Evolutionary conservation across 2,113 vertebrate species (phyloP).

Genomic region (Pomatostomus ruficeps): DNA sequence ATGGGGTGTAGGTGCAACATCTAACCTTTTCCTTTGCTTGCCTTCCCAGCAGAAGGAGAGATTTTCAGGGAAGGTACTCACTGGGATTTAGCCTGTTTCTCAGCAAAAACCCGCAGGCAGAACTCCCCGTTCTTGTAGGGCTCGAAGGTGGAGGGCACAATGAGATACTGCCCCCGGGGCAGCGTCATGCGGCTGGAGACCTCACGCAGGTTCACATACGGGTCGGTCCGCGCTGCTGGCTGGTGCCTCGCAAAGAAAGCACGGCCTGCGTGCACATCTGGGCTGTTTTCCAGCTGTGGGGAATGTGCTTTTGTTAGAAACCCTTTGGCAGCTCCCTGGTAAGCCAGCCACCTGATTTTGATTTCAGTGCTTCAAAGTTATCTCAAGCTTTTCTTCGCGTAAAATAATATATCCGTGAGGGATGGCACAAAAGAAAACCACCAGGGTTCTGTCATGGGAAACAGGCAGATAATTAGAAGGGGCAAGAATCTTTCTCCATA

Average conservation of each 20-base stretch:
- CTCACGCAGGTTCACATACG: conserved; percentile 79
- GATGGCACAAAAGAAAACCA: neutral
- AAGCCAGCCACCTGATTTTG: neutral
- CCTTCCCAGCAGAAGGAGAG: neutral
- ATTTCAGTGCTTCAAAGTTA: neutral
- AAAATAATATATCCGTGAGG: fast-evolving
- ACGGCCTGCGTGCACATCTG: conserved; percentile 67
- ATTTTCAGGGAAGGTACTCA: conserved; percentile 50
- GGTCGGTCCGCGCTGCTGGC: conserved; percentile 63
- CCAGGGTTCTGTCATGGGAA: neutral
- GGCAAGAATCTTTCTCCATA: neutral
- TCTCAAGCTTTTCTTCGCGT: neutral
- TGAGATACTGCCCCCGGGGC: conserved; percentile 79
- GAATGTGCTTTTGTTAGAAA: neutral
- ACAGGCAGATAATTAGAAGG: neutral
- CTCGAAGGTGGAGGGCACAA: conserved; percentile 84
- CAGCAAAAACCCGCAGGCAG: conserved; percentile 82
- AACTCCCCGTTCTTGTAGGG: conserved; percentile 82
- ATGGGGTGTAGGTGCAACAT: neutral
- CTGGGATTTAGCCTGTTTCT: conserved; percentile 76
- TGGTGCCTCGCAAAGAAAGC: conserved; percentile 72
- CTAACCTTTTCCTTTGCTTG: neutral
- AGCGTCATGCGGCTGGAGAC: conserved; percentile 75
- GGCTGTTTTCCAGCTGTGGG: conserved; percentile 53
- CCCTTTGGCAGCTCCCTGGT: neutral